Evolutionary conservation across 2,113 vertebrate species (phyloP), one percentile per base, ranked within the genome.

Genomic region (Bubalus kerabau): DNA sequence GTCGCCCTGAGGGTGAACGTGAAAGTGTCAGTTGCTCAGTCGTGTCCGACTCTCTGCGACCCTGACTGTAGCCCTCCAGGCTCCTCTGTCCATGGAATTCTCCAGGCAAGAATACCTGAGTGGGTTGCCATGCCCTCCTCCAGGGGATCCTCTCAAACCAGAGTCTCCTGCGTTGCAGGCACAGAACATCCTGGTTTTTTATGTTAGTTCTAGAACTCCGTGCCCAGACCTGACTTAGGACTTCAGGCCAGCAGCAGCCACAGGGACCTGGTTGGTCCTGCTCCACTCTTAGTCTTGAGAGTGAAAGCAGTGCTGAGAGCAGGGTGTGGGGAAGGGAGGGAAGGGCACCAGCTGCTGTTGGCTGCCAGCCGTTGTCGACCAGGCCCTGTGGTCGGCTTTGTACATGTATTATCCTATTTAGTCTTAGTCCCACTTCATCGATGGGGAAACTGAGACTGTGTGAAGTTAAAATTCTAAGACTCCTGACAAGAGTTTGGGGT

Each of bases 361-460:
- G 9, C 43, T 9, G 56, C 43, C 5, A 1, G 5, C 80, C 40
- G 3, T n/a, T 24, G 50, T 14, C 54, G 50, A 90, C 28, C 43
- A 90, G 56, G 43, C 16, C 71, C 71, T 15, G 43, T 23, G 28
- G 9, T 48, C 12, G 14, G 43, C 40, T 85, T 74, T 86, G 32
- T 23, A 46, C 3, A 1, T 0, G 0, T 15, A 10, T 52, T 54
- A n/a, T 54, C 43, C 62, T 28, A 12, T 21, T 57, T 36, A 36
- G 67, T 6, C 28, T 36, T 36, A 19, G 84, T 76, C 48, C 83
- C 19, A 15, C 11, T 60, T 78, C 16, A 80, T 21, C 48, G 80
- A 36, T 59, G n/a, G 71, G 60, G 36, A 83, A 86, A 82, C 80
- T 46, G 84, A 94, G 56, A n/a, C 50, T n/a, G 28, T 92, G 62